These are phyloP conservation scores for Linepithema humile DNA, from an alignment of 1,140 invertebrate genomes.

Conservation along the genomic window DNA sequence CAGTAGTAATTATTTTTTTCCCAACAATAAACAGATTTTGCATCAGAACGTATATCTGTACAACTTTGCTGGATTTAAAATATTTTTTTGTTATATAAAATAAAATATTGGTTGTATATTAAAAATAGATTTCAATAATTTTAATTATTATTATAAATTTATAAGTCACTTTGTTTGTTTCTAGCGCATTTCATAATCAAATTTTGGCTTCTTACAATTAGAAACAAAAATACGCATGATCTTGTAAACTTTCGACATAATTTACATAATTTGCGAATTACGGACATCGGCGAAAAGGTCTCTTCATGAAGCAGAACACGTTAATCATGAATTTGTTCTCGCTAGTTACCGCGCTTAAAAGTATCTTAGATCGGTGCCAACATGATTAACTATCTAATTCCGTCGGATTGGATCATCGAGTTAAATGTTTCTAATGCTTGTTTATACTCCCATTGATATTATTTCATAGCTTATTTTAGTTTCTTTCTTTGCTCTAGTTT, in stretches of 20 bases:
- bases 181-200: not conserved
- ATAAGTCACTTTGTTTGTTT: not conserved
- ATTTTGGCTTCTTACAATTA: not conserved
- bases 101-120: not conserved
- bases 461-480: not conserved
- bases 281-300: not conserved
- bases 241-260: not conserved
- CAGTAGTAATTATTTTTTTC: not conserved
- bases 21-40: not conserved
- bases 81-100: not conserved
- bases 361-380: not conserved
- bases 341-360: not conserved
- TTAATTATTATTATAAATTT: not conserved
- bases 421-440: not conserved
- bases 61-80: not conserved
- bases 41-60: not conserved
- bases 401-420: not conserved
- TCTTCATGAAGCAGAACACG: not conserved
- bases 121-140: not conserved
- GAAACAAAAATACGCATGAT: slow-evolving; percentile 14
- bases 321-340: slow-evolving; percentile 18
- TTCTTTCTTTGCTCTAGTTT: not conserved
- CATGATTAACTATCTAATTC: slow-evolving; percentile 1
- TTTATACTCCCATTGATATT: not conserved
- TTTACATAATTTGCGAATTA: slow-evolving; percentile 11